These are phyloP conservation scores for Furnarius figulus DNA, from an alignment of 2,113 vertebrate species.

Conservation along the genomic window DNA sequence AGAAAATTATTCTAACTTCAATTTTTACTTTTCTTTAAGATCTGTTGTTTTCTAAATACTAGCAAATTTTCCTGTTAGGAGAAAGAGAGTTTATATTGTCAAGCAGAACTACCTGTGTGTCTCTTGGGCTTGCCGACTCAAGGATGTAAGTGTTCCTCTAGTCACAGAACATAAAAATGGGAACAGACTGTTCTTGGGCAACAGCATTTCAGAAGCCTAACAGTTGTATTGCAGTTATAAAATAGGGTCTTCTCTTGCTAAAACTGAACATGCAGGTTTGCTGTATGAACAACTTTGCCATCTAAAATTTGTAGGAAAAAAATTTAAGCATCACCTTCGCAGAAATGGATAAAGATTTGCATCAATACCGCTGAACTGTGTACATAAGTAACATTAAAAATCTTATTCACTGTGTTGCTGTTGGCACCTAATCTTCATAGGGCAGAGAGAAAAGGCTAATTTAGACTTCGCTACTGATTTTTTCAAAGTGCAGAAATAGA, in stretches of 20 bases:
- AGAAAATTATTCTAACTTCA: not conserved
- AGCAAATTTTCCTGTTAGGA: not conserved
- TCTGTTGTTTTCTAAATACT: not conserved
- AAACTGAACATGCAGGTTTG: fast-evolving
- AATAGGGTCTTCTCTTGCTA: not conserved
- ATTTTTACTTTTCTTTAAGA: not conserved
- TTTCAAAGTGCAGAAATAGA: not conserved
- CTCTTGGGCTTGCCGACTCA: not conserved
- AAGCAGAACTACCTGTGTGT: not conserved
- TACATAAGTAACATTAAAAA: not conserved
- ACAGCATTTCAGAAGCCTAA: not conserved
- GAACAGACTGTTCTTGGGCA: not conserved
- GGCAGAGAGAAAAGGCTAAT: not conserved
- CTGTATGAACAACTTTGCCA: not conserved
- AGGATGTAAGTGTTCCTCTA: not conserved
- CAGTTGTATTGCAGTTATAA: not conserved
- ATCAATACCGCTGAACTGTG: not conserved
- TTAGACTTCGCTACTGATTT: not conserved
- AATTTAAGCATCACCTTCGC: not conserved
- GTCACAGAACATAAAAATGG: not conserved
- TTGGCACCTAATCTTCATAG: not conserved
- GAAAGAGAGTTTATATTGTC: not conserved
- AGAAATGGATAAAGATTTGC: not conserved
- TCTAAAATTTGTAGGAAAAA: not conserved
- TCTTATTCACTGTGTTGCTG: not conserved